Percentiles rank a stretch among this genome's conserved stretches.
Conservation (phyloP, 2,888 invertebrate genomes). For the Caenorhabditis panamensis region DNA sequence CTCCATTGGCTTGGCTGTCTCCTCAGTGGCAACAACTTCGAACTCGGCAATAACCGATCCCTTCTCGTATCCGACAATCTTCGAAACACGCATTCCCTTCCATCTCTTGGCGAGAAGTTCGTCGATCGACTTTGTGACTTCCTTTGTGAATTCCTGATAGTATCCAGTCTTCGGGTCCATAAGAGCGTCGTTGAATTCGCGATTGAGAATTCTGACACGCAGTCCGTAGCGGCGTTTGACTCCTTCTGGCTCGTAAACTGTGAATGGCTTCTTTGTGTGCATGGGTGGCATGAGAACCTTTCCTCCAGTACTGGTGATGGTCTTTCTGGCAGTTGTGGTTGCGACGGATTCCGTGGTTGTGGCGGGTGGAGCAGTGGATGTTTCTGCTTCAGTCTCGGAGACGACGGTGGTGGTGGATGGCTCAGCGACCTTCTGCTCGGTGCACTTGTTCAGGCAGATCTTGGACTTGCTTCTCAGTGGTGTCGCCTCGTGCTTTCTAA, state of each 20-base stretch:
- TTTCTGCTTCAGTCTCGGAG: constrained; percentile 1
- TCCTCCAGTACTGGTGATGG: constrained; percentile 9
- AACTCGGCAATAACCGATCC: constrained; percentile 71
- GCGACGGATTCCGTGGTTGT: constrained; percentile 19
- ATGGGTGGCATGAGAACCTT: constrained; percentile 59
- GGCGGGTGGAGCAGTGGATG: constrained; percentile 15
- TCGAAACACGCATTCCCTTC: constrained; percentile 72
- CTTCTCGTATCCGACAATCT: constrained; percentile 68
- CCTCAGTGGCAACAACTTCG: constrained; percentile 65
- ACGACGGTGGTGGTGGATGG: constrained; percentile 6
- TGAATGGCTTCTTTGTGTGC: constrained; percentile 43
- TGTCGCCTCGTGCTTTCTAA: constrained; percentile 77
- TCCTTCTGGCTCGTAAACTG: constrained; percentile 56
- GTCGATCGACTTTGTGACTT: constrained; percentile 69
- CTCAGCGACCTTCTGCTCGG: constrained; percentile 30
- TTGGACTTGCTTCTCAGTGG: constrained; percentile 69
- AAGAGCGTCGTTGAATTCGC: constrained; percentile 70
- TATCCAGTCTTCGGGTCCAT: constrained; percentile 67
- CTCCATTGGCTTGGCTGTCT: constrained; percentile 67
- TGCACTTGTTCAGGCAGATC: constrained; percentile 65
- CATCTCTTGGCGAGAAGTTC: constrained; percentile 63
- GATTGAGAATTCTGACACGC: constrained; percentile 72
- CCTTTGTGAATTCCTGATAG: constrained; percentile 72
- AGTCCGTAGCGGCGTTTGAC: constrained; percentile 67
- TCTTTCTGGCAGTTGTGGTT: constrained; percentile 32